Percentiles rank a stretch among this genome's conserved stretches.
phyloP scores from a whole-genome alignment of 2,888 invertebrate species.

The Sminthurides aquaticus region DNA sequence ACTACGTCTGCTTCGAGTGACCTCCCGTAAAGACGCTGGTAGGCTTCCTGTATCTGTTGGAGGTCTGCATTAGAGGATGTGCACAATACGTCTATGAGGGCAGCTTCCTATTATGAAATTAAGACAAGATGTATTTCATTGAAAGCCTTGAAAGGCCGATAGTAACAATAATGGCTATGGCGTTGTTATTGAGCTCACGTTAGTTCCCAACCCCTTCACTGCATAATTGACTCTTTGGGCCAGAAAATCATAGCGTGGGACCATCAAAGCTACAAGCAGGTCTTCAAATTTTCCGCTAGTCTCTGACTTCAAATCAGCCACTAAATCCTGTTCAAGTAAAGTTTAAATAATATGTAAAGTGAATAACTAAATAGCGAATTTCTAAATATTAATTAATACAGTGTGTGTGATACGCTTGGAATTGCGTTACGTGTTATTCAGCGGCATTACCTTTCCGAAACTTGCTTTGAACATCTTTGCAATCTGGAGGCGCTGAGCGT shows the following conservation, averaged over 20 bases:
- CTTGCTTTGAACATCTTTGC: constrained; percentile 73
- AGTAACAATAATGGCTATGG: no score
- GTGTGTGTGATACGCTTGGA: no score
- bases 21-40: constrained; percentile 51
- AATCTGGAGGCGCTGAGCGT: constrained; percentile 77
- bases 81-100: constrained; percentile 80
- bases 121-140: no score
- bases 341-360: neutral
- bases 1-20: constrained; percentile 68
- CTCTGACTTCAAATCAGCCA: constrained; percentile 76
- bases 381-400: neutral
- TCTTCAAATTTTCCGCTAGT: constrained; percentile 81
- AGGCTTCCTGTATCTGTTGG: constrained; percentile 66
- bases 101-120: constrained; percentile 67
- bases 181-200: constrained; percentile 1
- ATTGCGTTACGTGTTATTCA: no score
- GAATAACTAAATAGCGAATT: neutral
- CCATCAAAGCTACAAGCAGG: constrained; percentile 72
- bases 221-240: constrained; percentile 77
- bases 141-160: no score
- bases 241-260: constrained; percentile 73
- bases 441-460: constrained; percentile 82
- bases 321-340: constrained; percentile 55
- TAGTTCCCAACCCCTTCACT: constrained; percentile 73
- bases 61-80: constrained; percentile 79